Percentiles rank a stretch among this genome's conserved stretches.
These are phyloP conservation scores for Drosophila kuntzei DNA, from an alignment of 2,888 invertebrate genomes.

Conservation along the genomic window DNA sequence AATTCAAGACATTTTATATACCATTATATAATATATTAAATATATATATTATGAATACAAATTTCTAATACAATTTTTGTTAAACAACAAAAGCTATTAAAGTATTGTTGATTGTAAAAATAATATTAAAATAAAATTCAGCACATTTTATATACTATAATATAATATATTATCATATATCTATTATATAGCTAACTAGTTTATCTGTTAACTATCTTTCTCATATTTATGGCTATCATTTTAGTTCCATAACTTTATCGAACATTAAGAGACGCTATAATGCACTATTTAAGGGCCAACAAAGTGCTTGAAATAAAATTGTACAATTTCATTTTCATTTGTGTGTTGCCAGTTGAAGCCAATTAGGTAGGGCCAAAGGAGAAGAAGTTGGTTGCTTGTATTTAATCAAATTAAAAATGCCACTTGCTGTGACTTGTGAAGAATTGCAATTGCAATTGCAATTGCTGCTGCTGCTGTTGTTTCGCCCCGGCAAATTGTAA, in stretches of 20 bases:
- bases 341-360: constrained; percentile 14
- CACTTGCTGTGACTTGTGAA: constrained; percentile 64
- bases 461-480: constrained; percentile 34
- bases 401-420: constrained; percentile 75
- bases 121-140: too few species aligned
- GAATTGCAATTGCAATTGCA: constrained; percentile 46
- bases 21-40: too few species aligned
- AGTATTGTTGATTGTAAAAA: too few species aligned
- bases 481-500: constrained; percentile 63
- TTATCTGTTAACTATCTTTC: too few species aligned
- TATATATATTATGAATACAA: too few species aligned
- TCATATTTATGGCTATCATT: not conserved
- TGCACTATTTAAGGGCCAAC: not conserved
- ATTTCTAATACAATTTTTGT: too few species aligned
- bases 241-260: not conserved
- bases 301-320: constrained; percentile 3
- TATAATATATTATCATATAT: too few species aligned
- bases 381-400: constrained; percentile 28
- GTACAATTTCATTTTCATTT: constrained; percentile 1
- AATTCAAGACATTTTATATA: too few species aligned
- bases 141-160: too few species aligned
- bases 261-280: not conserved
- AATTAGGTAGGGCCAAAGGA: constrained; percentile 14
- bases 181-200: too few species aligned
- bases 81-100: too few species aligned